Evolutionary conservation across 2,888 invertebrate genomes (phyloP), one percentile per base, ranked within the genome.

Genomic region (Portevinia maculata): DNA sequence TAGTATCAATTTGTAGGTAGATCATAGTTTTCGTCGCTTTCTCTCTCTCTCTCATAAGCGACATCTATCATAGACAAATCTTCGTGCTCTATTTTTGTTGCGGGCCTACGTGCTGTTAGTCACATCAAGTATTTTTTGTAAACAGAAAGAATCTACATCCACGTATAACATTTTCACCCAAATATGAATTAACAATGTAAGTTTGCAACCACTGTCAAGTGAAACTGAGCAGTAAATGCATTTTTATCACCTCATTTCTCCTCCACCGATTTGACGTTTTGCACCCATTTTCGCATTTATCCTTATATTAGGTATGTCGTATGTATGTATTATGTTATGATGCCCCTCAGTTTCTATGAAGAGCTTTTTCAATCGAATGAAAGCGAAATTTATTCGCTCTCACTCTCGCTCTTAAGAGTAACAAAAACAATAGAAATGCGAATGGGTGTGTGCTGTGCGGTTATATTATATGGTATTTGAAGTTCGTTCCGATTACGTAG

Each of bases 381-480:
- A 76, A 76, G 76, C 69, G 76, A 76, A 76, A 76, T 48, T 55
- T 13, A 53, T 37, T 64, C n/a, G 37, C 73, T 65, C 65, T 75
- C 60, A 19, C 59, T 52, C 52, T 59, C 37, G 46, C 24, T 19
- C n/a, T n/a, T n/a, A n/a, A n/a, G 8, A 32, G 48, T 32, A 32
- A 13, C 8, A 3, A 24, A n/a, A 50, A 17, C 28, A 21, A 13
- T 19, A 41, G 39, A 17, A 57, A 50, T 64, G 9, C 5, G 39
- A 24, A 24, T 24, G 24, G 24, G 24, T 24, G 24, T 65, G 74
- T 65, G 74, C n/a, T 65, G 64, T 59, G 39, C 64, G 53, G 21
- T 17, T 41, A 17, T 4, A 8, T 2, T 24, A 24, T 24, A 24
- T 24, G 24, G 24, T 24, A 24, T 24, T 24, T 24, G 5, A 24